Evolutionary conservation across 1,140 invertebrate genomes (phyloP).

Genomic region (Camponotus pennsylvanicus): DNA sequence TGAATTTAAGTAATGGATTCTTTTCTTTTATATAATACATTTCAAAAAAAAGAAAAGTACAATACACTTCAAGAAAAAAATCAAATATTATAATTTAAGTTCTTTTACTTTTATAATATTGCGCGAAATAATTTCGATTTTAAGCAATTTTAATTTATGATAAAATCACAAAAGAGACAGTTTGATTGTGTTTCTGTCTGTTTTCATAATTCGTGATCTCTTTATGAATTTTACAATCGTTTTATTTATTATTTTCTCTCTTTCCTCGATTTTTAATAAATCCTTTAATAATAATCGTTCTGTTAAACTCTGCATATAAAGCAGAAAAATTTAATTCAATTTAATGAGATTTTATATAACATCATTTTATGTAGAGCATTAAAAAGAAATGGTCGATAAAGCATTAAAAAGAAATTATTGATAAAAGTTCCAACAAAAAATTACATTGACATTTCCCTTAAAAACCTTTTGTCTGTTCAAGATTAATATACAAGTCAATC

Average conservation of each 20-base stretch:
- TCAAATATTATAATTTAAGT: not conserved
- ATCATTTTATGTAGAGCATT: not conserved
- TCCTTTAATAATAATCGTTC: not conserved
- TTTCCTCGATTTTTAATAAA: slow-evolving; percentile 50
- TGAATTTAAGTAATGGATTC: slow-evolving; percentile 19
- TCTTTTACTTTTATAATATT: not conserved
- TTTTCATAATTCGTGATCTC: not conserved
- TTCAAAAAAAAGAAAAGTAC: not conserved
- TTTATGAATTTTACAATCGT: not conserved
- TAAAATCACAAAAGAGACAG: not conserved
- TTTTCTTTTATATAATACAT: not conserved
- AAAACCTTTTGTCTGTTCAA: not conserved
- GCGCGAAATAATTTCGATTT: not conserved
- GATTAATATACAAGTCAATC: not conserved
- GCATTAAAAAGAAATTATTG: not conserved
- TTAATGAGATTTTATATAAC: not conserved
- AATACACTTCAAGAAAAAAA: not conserved
- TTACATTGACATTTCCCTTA: not conserved
- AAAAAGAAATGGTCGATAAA: not conserved
- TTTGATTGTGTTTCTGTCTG: not conserved
- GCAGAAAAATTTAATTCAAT: not conserved
- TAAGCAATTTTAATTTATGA: not conserved
- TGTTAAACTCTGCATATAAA: not conserved
- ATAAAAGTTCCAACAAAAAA: not conserved
- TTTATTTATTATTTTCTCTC: slow-evolving; percentile 44